A percentile compares a stretch with the other conserved stretches of the same genome.
Conservation (phyloP, 2,888 invertebrate species). For the Plemyria rubiginata region DNA sequence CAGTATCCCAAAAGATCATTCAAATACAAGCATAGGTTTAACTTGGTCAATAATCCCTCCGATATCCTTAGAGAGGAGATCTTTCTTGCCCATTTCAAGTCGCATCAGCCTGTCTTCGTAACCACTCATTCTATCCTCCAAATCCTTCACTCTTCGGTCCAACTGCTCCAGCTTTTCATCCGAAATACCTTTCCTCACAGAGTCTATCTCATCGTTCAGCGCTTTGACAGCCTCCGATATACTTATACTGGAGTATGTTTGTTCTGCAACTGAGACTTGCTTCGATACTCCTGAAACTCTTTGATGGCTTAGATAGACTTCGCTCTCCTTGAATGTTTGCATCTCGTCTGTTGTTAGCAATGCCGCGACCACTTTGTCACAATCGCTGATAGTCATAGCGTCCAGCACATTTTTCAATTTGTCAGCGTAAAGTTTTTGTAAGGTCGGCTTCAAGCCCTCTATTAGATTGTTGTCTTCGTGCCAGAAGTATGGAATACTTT, state of each 20-base stretch:
- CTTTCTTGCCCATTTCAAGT: slow-evolving; percentile 42
- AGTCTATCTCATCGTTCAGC: slow-evolving; percentile 52
- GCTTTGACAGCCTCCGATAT: slow-evolving; percentile 43
- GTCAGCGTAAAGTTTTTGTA: slow-evolving; percentile 60
- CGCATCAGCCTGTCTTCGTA: slow-evolving; percentile 48
- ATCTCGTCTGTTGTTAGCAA: slow-evolving; percentile 62
- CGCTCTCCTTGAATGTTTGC: slow-evolving; percentile 56
- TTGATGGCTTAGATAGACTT: slow-evolving; percentile 53
- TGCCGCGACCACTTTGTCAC: slow-evolving; percentile 54
- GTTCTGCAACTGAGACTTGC: slow-evolving; percentile 25
- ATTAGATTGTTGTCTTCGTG: slow-evolving; percentile 67
- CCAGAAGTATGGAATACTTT: slow-evolving; percentile 72
- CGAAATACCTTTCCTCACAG: slow-evolving; percentile 35
- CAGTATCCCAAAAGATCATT: background rate
- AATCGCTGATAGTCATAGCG: slow-evolving; percentile 63
- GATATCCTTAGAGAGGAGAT: background rate
- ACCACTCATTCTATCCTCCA: slow-evolving; percentile 29
- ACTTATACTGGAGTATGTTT: background rate
- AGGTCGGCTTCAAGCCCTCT: slow-evolving; percentile 57
- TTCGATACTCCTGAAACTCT: slow-evolving; percentile 42
- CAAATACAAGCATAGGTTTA: slow-evolving; percentile 22
- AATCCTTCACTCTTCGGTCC: slow-evolving; percentile 44
- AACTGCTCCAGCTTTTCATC: slow-evolving; percentile 47
- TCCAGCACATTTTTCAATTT: slow-evolving; percentile 67
- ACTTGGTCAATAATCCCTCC: background rate